These are phyloP conservation scores for Mesodorylaimus sp. DNA, from an alignment of 2,888 invertebrate species.

Conservation along the genomic window DNA sequence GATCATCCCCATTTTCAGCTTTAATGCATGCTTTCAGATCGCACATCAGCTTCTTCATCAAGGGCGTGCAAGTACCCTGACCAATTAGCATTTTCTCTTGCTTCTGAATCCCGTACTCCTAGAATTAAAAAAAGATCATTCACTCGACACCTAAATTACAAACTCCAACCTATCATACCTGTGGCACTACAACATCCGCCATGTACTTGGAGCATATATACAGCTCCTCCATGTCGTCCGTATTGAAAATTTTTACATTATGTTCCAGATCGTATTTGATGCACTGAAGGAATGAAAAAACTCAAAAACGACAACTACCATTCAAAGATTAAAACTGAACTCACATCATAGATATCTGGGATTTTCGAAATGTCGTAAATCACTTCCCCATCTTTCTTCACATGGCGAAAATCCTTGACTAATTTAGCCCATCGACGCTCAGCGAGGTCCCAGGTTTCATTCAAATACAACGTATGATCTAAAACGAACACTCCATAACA, in stretches of 20 bases:
- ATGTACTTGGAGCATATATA: slow-evolving; percentile 89
- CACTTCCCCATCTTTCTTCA: slow-evolving; percentile 50
- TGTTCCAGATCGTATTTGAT: slow-evolving; percentile 61
- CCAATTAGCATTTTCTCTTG: slow-evolving; percentile 90
- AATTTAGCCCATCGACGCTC: slow-evolving; percentile 91
- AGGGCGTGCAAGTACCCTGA: slow-evolving; percentile 87
- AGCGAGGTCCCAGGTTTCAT: slow-evolving; percentile 97
- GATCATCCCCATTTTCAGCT: slow-evolving; percentile 73
- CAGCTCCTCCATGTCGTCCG: slow-evolving; percentile 31
- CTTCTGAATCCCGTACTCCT: slow-evolving; percentile 87
- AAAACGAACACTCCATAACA: background rate
- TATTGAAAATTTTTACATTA: slow-evolving; percentile 52
- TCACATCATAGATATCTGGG: slow-evolving; percentile 81
- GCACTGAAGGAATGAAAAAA: slow-evolving; percentile 2
- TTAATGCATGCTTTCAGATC: slow-evolving; percentile 74
- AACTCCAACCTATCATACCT: too few species aligned
- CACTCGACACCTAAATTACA: too few species aligned
- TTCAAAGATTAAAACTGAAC: too few species aligned
- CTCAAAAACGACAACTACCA: too few species aligned
- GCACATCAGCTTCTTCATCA: slow-evolving; percentile 79
- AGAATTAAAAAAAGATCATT: too few species aligned
- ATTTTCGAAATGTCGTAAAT: slow-evolving; percentile 90
- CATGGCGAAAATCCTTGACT: slow-evolving; percentile 83
- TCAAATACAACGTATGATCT: slow-evolving; percentile 88
- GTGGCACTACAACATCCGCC: slow-evolving; percentile 96